Conservation (phyloP, 2,113 vertebrate genomes). For the Elephantulus edwardii region DNA sequence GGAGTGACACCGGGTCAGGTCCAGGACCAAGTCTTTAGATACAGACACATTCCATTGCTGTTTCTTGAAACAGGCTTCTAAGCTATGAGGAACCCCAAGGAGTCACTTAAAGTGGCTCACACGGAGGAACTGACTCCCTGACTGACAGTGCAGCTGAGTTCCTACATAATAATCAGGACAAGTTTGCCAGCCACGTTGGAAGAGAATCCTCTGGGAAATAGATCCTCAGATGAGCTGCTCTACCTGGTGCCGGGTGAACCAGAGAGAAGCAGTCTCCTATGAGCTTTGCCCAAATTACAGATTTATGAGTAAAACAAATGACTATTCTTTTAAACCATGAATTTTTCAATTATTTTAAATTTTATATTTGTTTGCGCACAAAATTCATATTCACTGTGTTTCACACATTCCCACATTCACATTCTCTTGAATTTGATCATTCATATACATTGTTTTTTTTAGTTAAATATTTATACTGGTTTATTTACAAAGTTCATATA, state of each 20-base stretch:
- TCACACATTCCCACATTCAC: no score
- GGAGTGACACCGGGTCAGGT: not conserved
- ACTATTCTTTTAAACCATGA: not conserved
- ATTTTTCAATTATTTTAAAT: no score
- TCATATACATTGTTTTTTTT: no score
- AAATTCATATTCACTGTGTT: no score
- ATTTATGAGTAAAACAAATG: not conserved
- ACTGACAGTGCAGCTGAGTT: not conserved
- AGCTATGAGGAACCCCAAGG: not conserved
- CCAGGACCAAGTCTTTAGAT: not conserved
- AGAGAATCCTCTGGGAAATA: not conserved
- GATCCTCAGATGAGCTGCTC: not conserved
- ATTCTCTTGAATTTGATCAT: no score
- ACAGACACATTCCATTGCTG: not conserved
- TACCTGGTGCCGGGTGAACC: not conserved
- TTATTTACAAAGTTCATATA: no score
- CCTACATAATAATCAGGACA: not conserved
- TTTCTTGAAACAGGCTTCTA: not conserved
- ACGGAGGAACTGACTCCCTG: not conserved
- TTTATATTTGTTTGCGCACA: no score
- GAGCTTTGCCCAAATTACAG: not conserved
- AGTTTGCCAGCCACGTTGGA: rapidly evolving
- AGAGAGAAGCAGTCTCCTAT: not conserved
- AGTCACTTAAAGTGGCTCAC: not conserved
- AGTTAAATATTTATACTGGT: no score